These are phyloP conservation scores for Eudyptes chrysolophus DNA, from an alignment of 2,113 vertebrate genomes.

Conservation along the genomic window DNA sequence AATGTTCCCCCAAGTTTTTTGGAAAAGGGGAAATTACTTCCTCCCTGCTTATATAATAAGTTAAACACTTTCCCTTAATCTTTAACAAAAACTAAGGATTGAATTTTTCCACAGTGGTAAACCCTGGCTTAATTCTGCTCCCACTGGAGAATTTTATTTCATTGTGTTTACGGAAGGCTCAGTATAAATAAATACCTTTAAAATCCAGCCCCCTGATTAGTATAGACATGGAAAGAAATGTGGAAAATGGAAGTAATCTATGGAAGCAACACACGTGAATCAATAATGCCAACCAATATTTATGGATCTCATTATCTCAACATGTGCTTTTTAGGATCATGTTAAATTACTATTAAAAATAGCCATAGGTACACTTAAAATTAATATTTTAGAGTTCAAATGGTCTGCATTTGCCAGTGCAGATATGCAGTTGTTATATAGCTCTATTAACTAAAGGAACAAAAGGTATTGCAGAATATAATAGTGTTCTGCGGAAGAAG, in stretches of 20 bases:
- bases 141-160: background rate
- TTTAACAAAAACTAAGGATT: background rate
- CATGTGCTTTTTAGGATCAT: constrained; percentile 55
- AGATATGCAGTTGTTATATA: constrained; percentile 49
- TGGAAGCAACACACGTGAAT: constrained; percentile 49
- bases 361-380: constrained; percentile 61
- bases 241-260: constrained; percentile 49
- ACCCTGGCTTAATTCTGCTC: background rate
- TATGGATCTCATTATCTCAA: constrained; percentile 68
- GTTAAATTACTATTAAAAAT: constrained; percentile 68
- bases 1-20: background rate
- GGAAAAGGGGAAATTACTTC: background rate
- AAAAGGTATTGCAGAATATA: constrained; percentile 53
- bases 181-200: constrained; percentile 19
- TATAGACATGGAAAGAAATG: constrained; percentile 24
- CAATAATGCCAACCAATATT: constrained; percentile 62
- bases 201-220: background rate
- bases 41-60: background rate
- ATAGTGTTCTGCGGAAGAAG: background rate
- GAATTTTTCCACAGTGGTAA: background rate
- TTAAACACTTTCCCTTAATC: background rate
- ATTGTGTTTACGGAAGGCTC: background rate
- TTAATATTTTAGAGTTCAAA: constrained; percentile 71
- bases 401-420: constrained; percentile 32
- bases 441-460: constrained; percentile 63